Percentiles rank a stretch among this genome's conserved stretches.
Conservation (phyloP, 2,797 vertebrate species). For the Melanotaenia trifasciata region DNA sequence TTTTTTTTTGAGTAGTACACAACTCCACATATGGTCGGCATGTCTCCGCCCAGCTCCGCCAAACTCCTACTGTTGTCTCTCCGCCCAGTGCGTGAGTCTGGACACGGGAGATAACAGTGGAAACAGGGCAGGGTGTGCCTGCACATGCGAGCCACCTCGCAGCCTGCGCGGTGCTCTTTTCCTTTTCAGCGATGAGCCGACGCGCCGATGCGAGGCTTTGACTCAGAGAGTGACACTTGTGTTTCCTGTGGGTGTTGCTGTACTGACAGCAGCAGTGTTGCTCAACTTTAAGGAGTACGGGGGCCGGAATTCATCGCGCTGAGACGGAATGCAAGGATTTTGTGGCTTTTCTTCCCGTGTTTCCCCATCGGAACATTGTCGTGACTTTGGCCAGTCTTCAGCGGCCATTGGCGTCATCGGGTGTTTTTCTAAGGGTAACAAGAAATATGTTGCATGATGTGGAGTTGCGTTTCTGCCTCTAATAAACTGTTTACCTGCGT, state of each 20-base stretch:
- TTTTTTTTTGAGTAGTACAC: slow-evolving; percentile 14
- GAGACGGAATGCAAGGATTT: slow-evolving; percentile 57
- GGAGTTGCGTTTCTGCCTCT: slow-evolving; percentile 28
- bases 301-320: slow-evolving; percentile 37
- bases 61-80: slow-evolving; percentile 38
- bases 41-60: slow-evolving; percentile 60
- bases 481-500: slow-evolving; percentile 42
- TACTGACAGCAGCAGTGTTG: slow-evolving; percentile 33
- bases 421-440: slow-evolving; percentile 2
- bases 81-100: slow-evolving; percentile 64
- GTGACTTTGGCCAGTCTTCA: slow-evolving; percentile 48
- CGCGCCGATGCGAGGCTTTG: neutral
- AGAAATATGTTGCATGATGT: slow-evolving; percentile 58
- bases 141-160: slow-evolving; percentile 22
- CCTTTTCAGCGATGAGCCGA: neutral
- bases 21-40: slow-evolving; percentile 51
- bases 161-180: slow-evolving; percentile 22
- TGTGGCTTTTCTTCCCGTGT: slow-evolving; percentile 17
- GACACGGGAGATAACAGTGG: slow-evolving; percentile 72
- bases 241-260: slow-evolving; percentile 37
- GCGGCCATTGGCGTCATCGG: neutral
- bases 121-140: slow-evolving; percentile 71
- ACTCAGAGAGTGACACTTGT: slow-evolving; percentile 11
- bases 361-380: slow-evolving; percentile 35
- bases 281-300: slow-evolving; percentile 71